These are phyloP conservation scores for Willisornis vidua DNA, from an alignment of 2,113 vertebrate genomes.

Conservation along the genomic window DNA sequence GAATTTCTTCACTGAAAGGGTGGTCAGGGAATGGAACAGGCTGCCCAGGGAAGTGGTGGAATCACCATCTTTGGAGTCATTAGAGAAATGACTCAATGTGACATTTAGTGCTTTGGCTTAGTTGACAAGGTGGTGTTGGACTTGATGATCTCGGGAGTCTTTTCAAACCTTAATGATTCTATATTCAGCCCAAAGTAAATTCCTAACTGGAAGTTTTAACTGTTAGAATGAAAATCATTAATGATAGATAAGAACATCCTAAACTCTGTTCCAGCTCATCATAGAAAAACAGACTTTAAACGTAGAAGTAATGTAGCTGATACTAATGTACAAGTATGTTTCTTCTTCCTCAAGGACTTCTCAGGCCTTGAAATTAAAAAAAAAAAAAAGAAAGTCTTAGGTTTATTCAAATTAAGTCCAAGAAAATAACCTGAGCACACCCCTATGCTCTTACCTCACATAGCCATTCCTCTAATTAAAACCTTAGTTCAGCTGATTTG, in stretches of 20 bases:
- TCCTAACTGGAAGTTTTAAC: neutral
- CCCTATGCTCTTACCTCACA: neutral
- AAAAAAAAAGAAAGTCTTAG: neutral
- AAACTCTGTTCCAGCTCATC: neutral
- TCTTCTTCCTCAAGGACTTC: neutral
- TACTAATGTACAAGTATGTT: neutral
- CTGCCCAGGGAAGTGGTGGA: neutral
- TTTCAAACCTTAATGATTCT: neutral
- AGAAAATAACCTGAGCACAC: neutral
- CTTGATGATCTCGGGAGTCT: neutral
- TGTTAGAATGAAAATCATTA: neutral
- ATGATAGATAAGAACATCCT: neutral
- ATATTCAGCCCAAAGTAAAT: neutral
- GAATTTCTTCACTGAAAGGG: neutral
- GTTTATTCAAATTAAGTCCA: neutral
- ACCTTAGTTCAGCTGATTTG: neutral
- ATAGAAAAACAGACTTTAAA: neutral
- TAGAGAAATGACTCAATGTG: fast-evolving
- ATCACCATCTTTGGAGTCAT: neutral
- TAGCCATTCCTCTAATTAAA: neutral
- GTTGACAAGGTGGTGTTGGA: neutral
- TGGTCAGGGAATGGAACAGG: neutral
- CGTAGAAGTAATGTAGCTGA: neutral
- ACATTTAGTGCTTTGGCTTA: neutral
- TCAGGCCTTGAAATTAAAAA: neutral